Evolutionary conservation across 2,113 vertebrate species (phyloP).

Genomic region (Alectura lathami): DNA sequence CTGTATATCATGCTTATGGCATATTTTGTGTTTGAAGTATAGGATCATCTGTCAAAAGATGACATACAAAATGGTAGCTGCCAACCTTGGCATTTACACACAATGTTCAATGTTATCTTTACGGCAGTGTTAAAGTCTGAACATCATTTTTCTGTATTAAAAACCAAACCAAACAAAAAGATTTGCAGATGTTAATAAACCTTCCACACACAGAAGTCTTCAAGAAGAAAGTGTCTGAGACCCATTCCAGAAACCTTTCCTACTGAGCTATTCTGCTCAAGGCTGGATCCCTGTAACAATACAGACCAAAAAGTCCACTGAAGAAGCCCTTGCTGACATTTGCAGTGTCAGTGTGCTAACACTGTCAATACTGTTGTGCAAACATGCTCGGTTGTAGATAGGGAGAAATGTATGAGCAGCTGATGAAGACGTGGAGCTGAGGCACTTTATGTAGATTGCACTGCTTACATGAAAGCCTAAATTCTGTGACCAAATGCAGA

Average conservation of each 20-base stretch:
- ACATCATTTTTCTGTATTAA: not conserved
- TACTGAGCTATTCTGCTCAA: not conserved
- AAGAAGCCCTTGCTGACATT: not conserved
- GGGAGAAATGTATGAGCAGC: rapidly evolving
- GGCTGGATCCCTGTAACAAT: not conserved
- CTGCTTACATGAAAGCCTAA: not conserved
- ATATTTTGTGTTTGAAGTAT: not conserved
- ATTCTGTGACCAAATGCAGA: not conserved
- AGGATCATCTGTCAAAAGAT: not conserved
- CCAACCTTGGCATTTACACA: not conserved
- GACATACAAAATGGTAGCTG: not conserved
- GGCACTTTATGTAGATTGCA: rapidly evolving
- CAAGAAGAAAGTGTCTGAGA: not conserved
- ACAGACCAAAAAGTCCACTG: not conserved
- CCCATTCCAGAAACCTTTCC: not conserved
- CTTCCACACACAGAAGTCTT: not conserved
- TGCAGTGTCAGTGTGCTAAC: not conserved
- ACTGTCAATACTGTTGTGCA: not conserved
- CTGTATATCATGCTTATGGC: not conserved
- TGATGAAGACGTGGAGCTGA: not conserved
- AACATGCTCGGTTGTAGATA: not conserved
- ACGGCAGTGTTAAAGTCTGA: not conserved
- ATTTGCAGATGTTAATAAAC: not conserved
- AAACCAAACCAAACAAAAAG: not conserved
- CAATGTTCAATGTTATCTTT: not conserved